Evolutionary conservation across 2,797 vertebrate species (phyloP).

Genomic region (Syngnathus rostellatus): DNA sequence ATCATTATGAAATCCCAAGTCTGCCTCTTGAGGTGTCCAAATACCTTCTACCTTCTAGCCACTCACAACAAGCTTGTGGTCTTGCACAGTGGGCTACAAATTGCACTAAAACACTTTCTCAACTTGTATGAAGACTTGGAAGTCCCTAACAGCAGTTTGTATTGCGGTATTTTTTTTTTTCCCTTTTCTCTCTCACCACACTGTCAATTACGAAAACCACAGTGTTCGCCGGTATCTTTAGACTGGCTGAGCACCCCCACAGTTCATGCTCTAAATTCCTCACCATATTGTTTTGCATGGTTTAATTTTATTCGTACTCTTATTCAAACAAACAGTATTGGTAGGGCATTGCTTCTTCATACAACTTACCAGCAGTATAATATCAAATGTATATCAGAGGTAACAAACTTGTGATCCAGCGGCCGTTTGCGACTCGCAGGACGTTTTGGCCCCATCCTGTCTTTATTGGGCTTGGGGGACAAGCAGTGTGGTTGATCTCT

Average conservation of each 20-base stretch:
- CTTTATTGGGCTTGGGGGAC: no score
- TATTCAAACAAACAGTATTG: neutral
- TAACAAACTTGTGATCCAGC: no score
- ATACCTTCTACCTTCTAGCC: neutral
- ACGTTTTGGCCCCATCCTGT: no score
- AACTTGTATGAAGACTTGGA: neutral
- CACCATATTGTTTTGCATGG: neutral
- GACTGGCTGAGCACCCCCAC: neutral
- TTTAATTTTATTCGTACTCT: neutral
- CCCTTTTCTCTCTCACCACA: neutral
- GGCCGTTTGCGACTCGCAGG: no score
- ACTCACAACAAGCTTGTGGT: neutral
- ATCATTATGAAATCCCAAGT: neutral
- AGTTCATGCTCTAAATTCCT: no score
- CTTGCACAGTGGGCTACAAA: neutral
- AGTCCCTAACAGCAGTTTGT: neutral
- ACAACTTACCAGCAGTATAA: neutral
- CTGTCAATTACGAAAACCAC: neutral
- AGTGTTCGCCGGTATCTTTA: neutral
- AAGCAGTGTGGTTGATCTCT: no score
- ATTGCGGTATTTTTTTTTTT: neutral
- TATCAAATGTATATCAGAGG: no score
- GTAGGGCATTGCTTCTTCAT: neutral
- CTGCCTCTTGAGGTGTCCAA: neutral
- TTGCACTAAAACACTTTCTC: neutral